Conservation (phyloP, 2,888 invertebrate species). For the Homarus gammarus region DNA sequence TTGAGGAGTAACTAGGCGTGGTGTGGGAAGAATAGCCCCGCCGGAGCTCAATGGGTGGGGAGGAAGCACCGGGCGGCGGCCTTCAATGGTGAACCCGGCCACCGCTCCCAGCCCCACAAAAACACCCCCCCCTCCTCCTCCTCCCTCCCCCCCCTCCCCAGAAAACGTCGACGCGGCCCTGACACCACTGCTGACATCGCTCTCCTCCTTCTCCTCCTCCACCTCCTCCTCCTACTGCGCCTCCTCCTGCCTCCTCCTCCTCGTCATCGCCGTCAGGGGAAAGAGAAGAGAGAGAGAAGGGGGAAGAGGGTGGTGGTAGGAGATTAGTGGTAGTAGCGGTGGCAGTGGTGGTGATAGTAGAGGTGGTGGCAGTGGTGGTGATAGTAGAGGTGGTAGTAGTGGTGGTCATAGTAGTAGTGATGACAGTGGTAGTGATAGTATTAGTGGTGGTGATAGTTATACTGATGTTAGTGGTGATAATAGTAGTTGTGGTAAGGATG, state of each 20-base stretch:
- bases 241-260: background rate
- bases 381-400: background rate
- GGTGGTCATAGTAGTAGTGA: background rate
- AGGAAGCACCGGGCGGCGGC: background rate
- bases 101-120: background rate
- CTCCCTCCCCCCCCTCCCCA: background rate
- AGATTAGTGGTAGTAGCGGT: background rate
- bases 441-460: background rate
- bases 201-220: background rate
- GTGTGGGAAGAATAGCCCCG: slow-evolving; percentile 53
- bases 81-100: background rate
- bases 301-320: background rate
- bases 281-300: background rate
- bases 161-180: background rate
- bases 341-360: background rate
- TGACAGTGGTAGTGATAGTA: background rate
- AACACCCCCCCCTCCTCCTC: slow-evolving; percentile 1
- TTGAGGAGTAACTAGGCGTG: slow-evolving; percentile 64
- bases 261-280: background rate
- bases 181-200: too few relatives aligned
- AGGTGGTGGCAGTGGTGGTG: background rate
- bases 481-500: too few relatives aligned
- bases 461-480: background rate
- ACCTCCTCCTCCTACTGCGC: background rate
- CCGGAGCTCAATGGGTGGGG: slow-evolving; percentile 46